Evolutionary conservation across 2,797 vertebrate species (phyloP), one percentile per base, ranked within the genome.

Genomic region (Discoglossus pictus): DNA sequence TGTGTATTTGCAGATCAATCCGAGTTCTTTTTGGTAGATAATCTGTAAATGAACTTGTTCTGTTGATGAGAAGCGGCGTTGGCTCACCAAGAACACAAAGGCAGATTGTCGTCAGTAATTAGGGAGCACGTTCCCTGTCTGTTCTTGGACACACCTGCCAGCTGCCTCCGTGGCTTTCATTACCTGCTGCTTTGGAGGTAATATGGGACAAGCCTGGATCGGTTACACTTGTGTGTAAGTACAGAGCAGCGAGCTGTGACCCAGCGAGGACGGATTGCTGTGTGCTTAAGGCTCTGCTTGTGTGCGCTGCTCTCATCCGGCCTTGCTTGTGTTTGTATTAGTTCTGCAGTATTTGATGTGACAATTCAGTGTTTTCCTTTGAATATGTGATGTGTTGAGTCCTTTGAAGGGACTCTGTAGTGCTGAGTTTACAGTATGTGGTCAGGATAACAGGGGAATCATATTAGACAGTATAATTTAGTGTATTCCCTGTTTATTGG

Each of bases 151-250:
- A 47, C 55, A 52, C 55, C 55, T 68, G 39, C 60, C 66, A 21
- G 40, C 34, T 24, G 35, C 44, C 44, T 24, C 20, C 15, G 58
- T 55, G 61, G 39, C 20, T 69, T 61, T 55, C 47, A 38, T 69
- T 69, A 62, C 59, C 58, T 61, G 18, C 55, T 10, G 48, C 47
- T 27, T 44, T n/a, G 48, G 48, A 46, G 67, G 51, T 31, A 55
- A 47, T 34, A 62, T 69, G 59, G 50, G 50, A 39, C 21, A 55
- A 10, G 34, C 23, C 67, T 48, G 51, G 51, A 48, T 62, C 48
- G 48, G 50, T 62, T 62, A 69, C 59, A 62, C 59, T 25, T 39
- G 25, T 47, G 50, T 62, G 21, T 69, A 62, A 62, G 42, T 51
- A 62, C 25, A 43, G 40, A 13, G 67, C 59, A 47, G 4, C 55